Conservation (phyloP, 2,113 vertebrate species). For the Mobula birostris region DNA sequence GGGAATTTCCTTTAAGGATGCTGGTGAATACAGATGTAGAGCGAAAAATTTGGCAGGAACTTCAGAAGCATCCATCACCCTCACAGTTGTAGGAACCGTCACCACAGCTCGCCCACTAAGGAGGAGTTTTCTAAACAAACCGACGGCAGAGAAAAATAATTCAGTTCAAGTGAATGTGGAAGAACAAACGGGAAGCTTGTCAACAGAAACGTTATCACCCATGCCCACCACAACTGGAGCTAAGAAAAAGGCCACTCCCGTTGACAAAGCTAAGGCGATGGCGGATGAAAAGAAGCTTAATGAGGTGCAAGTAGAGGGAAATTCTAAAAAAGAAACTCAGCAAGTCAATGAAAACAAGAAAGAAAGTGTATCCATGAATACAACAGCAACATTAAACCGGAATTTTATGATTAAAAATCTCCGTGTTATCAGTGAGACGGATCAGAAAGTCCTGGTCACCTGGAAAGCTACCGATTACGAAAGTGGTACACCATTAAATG, state of each 20-base stretch:
- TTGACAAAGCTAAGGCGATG: conserved; percentile 47
- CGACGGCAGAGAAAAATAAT: conserved; percentile 36
- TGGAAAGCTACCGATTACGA: conserved; percentile 65
- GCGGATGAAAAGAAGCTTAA: conserved; percentile 48
- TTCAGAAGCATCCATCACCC: conserved; percentile 70
- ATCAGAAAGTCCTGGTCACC: conserved; percentile 71
- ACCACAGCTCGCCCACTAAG: conserved; percentile 53
- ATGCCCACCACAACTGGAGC: background rate
- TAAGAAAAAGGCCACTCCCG: conserved; percentile 27
- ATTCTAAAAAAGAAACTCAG: conserved; percentile 51
- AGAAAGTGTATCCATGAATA: conserved; percentile 39
- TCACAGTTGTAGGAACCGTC: conserved; percentile 66
- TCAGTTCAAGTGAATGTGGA: conserved; percentile 43
- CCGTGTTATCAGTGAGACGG: conserved; percentile 67
- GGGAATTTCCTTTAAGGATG: conserved; percentile 72
- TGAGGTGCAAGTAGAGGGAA: conserved; percentile 46
- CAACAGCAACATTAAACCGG: conserved; percentile 38
- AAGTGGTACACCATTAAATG: conserved; percentile 56
- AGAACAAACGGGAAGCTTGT: conserved; percentile 37
- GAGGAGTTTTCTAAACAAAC: conserved; percentile 43
- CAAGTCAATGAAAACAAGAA: conserved; percentile 54
- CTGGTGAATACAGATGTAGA: conserved; percentile 83
- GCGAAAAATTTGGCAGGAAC: conserved; percentile 84
- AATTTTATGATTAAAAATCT: conserved; percentile 61
- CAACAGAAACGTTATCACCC: conserved; percentile 41